phyloP scores from a whole-genome alignment of 2,888 invertebrate genomes.

The Drosophila ochracea region DNA sequence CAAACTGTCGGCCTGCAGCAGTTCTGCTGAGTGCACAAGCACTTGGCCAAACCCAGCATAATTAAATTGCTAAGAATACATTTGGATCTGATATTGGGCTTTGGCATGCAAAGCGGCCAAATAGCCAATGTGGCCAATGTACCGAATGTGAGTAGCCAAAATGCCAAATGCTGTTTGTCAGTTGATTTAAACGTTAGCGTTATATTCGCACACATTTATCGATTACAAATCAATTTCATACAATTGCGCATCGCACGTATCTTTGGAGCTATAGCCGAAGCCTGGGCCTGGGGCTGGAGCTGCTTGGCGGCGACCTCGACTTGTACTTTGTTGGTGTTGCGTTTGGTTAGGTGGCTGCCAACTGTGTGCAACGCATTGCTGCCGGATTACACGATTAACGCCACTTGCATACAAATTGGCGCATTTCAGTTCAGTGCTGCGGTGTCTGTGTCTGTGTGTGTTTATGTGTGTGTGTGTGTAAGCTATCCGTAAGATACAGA shows the following conservation, averaged over 20 bases:
- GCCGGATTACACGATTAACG: slow-evolving; percentile 80
- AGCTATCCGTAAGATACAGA: slow-evolving; percentile 68
- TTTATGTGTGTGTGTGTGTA: slow-evolving; percentile 46
- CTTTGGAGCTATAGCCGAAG: slow-evolving; percentile 4
- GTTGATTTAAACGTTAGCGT: slow-evolving; percentile 71
- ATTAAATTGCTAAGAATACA: slow-evolving; percentile 62
- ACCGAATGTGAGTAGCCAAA: slow-evolving; percentile 5
- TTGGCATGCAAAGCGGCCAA: slow-evolving; percentile 33
- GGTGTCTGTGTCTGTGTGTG: slow-evolving; percentile 12
- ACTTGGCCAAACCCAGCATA: slow-evolving; percentile 30
- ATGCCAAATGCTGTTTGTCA: slow-evolving; percentile 35
- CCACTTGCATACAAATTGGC: slow-evolving; percentile 79
- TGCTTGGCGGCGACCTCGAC: slow-evolving; percentile 50
- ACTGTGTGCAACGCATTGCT: slow-evolving; percentile 73
- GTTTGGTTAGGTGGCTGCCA: slow-evolving; percentile 14
- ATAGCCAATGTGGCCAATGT: slow-evolving; percentile 16
- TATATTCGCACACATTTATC: slow-evolving; percentile 75
- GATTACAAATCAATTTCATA: slow-evolving; percentile 78
- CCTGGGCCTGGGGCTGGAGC: background rate
- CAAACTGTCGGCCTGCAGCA: slow-evolving; percentile 39
- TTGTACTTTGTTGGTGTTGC: slow-evolving; percentile 48
- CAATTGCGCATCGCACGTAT: slow-evolving; percentile 77
- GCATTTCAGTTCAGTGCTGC: slow-evolving; percentile 63
- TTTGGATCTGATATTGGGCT: slow-evolving; percentile 31
- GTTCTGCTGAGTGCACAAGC: slow-evolving; percentile 22